Evolutionary conservation across 2,113 vertebrate genomes (phyloP).

Genomic region (Emberiza fucata): DNA sequence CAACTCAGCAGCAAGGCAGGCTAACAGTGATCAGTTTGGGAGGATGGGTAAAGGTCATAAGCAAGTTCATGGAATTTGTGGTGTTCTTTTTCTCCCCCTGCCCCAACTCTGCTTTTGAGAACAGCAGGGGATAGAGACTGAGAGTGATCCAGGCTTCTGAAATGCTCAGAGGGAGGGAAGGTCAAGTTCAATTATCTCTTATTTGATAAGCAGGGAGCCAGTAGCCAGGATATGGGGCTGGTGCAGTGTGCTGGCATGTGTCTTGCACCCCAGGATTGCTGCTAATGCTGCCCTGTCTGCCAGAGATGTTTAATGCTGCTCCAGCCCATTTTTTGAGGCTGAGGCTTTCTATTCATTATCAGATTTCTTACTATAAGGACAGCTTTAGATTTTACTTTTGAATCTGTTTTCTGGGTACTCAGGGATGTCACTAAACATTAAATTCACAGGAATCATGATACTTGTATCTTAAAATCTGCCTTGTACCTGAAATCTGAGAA

Average conservation of each 20-base stretch:
- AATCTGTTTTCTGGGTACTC: not conserved
- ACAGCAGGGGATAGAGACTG: not conserved
- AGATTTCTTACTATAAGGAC: not conserved
- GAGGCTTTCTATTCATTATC: not conserved
- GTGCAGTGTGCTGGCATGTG: not conserved
- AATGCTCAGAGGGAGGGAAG: not conserved
- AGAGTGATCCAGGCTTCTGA: not conserved
- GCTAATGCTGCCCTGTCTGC: not conserved
- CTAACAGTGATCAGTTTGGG: not conserved
- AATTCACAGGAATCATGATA: not conserved
- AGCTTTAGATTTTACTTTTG: not conserved
- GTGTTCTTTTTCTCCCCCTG: not conserved
- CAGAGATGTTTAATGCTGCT: not conserved
- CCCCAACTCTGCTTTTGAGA: not conserved
- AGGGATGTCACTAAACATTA: not conserved
- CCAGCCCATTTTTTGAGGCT: not conserved
- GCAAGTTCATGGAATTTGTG: not conserved
- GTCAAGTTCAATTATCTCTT: conserved; percentile 5
- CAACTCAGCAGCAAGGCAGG: not conserved
- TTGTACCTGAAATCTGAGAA: not conserved
- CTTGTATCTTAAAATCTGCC: not conserved
- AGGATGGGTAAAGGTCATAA: not conserved
- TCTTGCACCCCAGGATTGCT: not conserved
- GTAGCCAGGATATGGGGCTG: not conserved
- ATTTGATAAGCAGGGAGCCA: not conserved